Evolutionary conservation across 2,888 invertebrate species (phyloP).

Genomic region (Xylota segnis): DNA sequence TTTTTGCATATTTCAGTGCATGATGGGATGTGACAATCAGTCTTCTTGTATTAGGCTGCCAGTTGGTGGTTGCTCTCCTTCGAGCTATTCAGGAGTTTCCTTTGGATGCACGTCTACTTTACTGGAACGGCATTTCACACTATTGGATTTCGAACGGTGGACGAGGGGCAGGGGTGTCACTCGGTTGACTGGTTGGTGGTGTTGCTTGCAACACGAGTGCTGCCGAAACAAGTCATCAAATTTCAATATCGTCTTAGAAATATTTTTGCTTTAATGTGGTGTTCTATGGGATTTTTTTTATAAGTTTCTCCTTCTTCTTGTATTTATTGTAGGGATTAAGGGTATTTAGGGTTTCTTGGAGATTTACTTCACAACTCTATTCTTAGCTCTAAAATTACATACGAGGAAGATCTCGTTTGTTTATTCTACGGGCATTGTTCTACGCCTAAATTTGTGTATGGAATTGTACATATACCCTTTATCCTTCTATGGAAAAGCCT

Average conservation of each 20-base stretch:
- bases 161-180: background rate
- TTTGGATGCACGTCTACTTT: slow-evolving; percentile 51
- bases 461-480: too few relatives aligned
- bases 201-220: slow-evolving; percentile 43
- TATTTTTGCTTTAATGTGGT: slow-evolving; percentile 8
- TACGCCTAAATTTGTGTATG: too few relatives aligned
- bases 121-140: slow-evolving; percentile 67
- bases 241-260: slow-evolving; percentile 50
- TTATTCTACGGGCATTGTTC: too few relatives aligned
- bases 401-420: too few relatives aligned
- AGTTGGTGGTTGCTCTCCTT: slow-evolving; percentile 45
- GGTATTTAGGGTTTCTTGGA: background rate
- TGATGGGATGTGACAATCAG: slow-evolving; percentile 77
- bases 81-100: slow-evolving; percentile 33
- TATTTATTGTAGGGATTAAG: background rate
- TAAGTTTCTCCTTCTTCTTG: background rate
- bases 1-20: slow-evolving; percentile 75
- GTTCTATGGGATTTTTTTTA: slow-evolving; percentile 35
- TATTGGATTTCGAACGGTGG: slow-evolving; percentile 51
- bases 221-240: slow-evolving; percentile 62
- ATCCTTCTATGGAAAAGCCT: too few relatives aligned
- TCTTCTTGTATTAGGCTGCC: slow-evolving; percentile 68
- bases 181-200: slow-evolving; percentile 25
- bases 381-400: too few relatives aligned
- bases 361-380: slow-evolving; percentile 16